phyloP scores from a whole-genome alignment of 1,140 invertebrate genomes.

The Temnothorax nylanderi region DNA sequence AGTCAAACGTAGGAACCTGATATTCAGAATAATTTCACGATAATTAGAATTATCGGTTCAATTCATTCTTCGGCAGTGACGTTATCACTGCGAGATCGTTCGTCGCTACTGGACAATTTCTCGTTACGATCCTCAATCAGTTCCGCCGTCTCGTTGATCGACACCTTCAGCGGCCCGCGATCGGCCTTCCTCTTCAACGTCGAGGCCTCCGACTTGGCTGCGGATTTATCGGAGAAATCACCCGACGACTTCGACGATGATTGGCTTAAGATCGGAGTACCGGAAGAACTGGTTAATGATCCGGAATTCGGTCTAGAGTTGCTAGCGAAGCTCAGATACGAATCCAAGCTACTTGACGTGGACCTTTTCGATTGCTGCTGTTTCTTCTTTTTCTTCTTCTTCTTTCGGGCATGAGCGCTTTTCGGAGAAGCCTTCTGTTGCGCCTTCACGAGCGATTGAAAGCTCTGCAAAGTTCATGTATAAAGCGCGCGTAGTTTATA shows the following conservation, averaged over 20 bases:
- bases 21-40: not conserved
- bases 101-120: conserved; percentile 67
- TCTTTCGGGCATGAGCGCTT: conserved; percentile 13
- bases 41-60: not conserved
- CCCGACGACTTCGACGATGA: conserved; percentile 74
- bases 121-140: conserved; percentile 84
- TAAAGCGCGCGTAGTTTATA: conserved; percentile 8
- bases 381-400: conserved; percentile 62
- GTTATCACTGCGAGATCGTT: conserved; percentile 20
- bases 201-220: conserved; percentile 64
- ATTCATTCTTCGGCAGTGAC: conserved; percentile 11
- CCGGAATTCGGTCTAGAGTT: conserved; percentile 79
- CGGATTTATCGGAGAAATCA: conserved; percentile 72
- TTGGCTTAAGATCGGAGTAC: conserved; percentile 70
- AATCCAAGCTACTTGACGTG: conserved; percentile 77
- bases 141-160: conserved; percentile 86
- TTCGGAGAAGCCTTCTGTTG: conserved; percentile 36
- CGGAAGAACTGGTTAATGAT: conserved; percentile 79
- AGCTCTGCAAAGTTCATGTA: conserved; percentile 73
- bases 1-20: not conserved
- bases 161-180: conserved; percentile 82
- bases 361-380: conserved; percentile 70
- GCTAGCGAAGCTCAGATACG: conserved; percentile 75
- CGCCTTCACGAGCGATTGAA: conserved; percentile 70
- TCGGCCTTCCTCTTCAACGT: conserved; percentile 81